Conservation (phyloP, 2,888 invertebrate genomes). For the Himalopsyche anomala region DNA sequence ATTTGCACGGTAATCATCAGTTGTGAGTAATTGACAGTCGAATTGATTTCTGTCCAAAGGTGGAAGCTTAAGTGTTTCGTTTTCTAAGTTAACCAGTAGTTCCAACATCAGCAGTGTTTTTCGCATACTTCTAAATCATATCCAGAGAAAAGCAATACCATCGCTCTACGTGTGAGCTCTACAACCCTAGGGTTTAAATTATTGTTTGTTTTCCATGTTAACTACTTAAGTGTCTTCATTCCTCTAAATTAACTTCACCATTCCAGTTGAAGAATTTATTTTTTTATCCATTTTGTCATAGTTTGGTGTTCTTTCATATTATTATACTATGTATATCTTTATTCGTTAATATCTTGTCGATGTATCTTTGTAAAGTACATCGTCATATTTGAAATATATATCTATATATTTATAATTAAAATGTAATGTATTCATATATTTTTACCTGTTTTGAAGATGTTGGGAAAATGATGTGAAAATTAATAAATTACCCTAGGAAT, state of each 20-base stretch:
- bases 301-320: neutral
- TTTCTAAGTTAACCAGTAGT: slow-evolving; percentile 42
- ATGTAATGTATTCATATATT: neutral
- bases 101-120: slow-evolving; percentile 1
- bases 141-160: slow-evolving; percentile 27
- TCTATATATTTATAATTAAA: neutral
- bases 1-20: neutral
- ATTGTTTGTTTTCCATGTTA: slow-evolving; percentile 24
- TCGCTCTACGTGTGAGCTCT: slow-evolving; percentile 33
- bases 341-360: neutral
- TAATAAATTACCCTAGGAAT: slow-evolving; percentile 38
- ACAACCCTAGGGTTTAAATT: slow-evolving; percentile 29
- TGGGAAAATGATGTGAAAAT: slow-evolving; percentile 35
- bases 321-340: slow-evolving; percentile 19
- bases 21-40: slow-evolving; percentile 27
- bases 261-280: slow-evolving; percentile 48
- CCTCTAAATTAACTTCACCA: slow-evolving; percentile 21
- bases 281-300: slow-evolving; percentile 51
- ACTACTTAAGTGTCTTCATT: slow-evolving; percentile 41
- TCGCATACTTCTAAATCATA: slow-evolving; percentile 24
- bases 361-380: slow-evolving; percentile 23
- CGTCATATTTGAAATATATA: neutral
- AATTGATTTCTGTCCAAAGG: slow-evolving; percentile 19
- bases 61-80: slow-evolving; percentile 22
- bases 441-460: slow-evolving; percentile 33